Base-by-base conservation (phyloP, 2,113 vertebrate species). In the Prinia subflava region DNA sequence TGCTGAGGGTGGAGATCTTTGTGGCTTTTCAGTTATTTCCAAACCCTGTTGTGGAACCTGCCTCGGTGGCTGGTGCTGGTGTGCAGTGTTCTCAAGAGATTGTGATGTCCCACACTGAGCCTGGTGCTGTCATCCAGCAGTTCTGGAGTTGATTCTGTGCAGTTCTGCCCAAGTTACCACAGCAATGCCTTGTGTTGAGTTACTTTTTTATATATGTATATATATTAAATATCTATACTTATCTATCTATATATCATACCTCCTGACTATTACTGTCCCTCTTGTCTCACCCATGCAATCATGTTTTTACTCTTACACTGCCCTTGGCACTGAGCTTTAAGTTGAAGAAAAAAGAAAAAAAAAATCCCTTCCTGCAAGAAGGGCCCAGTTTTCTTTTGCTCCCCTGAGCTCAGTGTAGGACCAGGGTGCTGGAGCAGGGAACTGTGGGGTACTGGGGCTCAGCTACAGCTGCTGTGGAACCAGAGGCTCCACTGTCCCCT, bases 11-110 rank as follows among this genome's bases (percentile, higher is more conserved):
- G 14, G 35, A 49, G 74, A 53, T 62, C 80, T 74, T 16, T 92
- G 89, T 89, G 95, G 96, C 89, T 96, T 91, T 95, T 87, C 65
- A 75, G 89, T 92, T 95, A 93, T 83, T 95, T 89, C 83, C 35
- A 70, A 83, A 86, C 13, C 20, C 59, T 22, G 20, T 30, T 77
- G 55, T 69, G 62, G 75, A 59, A 44, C 59, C 46, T 83, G 86
- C 59, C 47, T 19, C 30, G 44, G 25, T 83, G 81, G 57, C 8
- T 1, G 13, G 63, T 73, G 41, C 30, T 44, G 49, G 7, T 33
- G 9, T 7, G 50, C 22, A 9, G 30, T 10, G 41, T 44, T 87
- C 74, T 62, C 28, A 11, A 9, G 90, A 82, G 65, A 14, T 50
- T n/a, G 35, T 50, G 5, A 6, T 28, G 68, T 13, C 24, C 39